These are phyloP conservation scores for Orientallactaga bullata DNA, from an alignment of 2,113 vertebrate species.

Conservation along the genomic window DNA sequence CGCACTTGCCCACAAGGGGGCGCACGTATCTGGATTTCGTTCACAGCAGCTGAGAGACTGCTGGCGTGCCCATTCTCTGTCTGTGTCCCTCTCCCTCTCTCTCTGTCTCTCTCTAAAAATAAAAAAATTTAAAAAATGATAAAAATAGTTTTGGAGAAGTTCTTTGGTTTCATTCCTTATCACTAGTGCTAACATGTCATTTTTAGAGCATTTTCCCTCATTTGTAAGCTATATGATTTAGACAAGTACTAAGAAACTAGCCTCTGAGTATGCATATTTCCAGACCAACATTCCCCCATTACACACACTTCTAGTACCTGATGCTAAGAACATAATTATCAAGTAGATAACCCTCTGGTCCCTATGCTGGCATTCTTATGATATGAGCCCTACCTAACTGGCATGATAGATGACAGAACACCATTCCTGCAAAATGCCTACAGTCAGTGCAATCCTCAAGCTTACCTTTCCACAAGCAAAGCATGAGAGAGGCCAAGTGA, in stretches of 20 bases:
- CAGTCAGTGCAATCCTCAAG: neutral
- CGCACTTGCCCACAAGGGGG: too few species aligned
- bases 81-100: too few species aligned
- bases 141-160: neutral
- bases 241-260: neutral
- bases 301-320: neutral
- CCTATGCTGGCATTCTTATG: neutral
- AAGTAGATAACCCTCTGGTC: neutral
- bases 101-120: too few species aligned
- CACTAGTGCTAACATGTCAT: neutral
- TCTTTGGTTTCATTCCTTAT: neutral
- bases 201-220: neutral
- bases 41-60: too few species aligned
- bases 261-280: neutral
- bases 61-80: too few species aligned
- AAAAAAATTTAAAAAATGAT: too few species aligned
- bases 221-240: neutral
- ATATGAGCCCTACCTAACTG: neutral
- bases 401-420: neutral
- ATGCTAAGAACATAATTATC: neutral
- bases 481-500: neutral
- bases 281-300: neutral
- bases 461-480: neutral
- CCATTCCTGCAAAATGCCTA: neutral
- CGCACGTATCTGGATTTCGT: too few species aligned